These are phyloP conservation scores for Bufo gargarizans DNA, from an alignment of 2,113 vertebrate genomes.

Conservation along the genomic window DNA sequence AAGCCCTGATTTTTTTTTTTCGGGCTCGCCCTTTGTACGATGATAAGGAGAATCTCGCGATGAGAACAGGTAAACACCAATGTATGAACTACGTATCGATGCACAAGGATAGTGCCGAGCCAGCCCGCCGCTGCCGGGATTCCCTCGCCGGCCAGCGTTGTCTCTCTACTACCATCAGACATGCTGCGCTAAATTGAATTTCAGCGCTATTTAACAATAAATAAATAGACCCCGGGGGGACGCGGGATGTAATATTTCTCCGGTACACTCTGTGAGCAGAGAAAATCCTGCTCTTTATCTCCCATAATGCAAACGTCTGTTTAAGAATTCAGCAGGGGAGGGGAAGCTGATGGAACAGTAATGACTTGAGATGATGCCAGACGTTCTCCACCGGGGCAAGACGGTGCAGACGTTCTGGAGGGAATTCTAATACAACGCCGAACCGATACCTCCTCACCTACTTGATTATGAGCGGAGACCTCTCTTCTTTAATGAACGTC, in stretches of 20 bases:
- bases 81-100: neutral
- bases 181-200: conserved; percentile 47
- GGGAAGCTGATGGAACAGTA: conserved; percentile 20
- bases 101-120: neutral
- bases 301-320: conserved; percentile 37
- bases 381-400: conserved; percentile 38
- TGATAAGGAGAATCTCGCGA: conserved; percentile 17
- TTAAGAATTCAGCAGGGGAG: conserved; percentile 47
- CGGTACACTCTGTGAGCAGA: neutral
- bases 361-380: conserved; percentile 51
- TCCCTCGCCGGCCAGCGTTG: neutral
- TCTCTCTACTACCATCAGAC: neutral
- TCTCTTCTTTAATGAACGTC: conserved; percentile 30
- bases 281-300: conserved; percentile 47
- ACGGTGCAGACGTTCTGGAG: conserved; percentile 13
- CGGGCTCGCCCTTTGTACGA: neutral
- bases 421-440: conserved; percentile 37
- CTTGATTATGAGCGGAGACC: conserved; percentile 41
- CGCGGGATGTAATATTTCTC: conserved; percentile 39
- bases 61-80: conserved; percentile 8
- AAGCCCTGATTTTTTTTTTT: neutral
- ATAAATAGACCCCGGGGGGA: conserved; percentile 48
- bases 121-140: neutral
- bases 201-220: conserved; percentile 49
- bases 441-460: conserved; percentile 44